Percentiles rank a stretch among this genome's conserved stretches.
Evolutionary conservation across 2,888 invertebrate species (phyloP).

Genomic region (Metalampra italica): DNA sequence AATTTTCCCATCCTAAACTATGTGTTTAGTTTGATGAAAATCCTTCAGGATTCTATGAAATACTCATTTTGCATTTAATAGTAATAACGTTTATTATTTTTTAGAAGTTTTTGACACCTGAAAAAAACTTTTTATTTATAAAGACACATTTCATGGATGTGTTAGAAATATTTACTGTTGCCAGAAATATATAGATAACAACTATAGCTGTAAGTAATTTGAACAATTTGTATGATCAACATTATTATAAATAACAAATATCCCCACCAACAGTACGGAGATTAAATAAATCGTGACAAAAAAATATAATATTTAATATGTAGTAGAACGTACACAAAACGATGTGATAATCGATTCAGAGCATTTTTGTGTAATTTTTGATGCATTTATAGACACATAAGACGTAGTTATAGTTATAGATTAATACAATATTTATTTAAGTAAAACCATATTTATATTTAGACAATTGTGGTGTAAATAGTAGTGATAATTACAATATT

Average conservation of each 20-base stretch:
- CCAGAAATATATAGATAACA: conserved; percentile 51
- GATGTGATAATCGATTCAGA: conserved; percentile 67
- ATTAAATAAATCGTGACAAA: conserved; percentile 2
- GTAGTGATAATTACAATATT: conserved; percentile 66
- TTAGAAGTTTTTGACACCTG: background rate
- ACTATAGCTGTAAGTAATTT: conserved; percentile 39
- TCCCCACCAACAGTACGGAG: conserved; percentile 43
- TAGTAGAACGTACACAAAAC: conserved; percentile 57
- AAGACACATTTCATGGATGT: conserved; percentile 7
- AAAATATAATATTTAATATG: conserved; percentile 23
- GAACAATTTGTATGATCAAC: conserved; percentile 13
- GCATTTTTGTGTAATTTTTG: conserved; percentile 56
- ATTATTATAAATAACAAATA: conserved; percentile 24
- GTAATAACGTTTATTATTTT: conserved; percentile 8
- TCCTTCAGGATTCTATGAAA: conserved; percentile 33
- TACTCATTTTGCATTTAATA: conserved; percentile 53
- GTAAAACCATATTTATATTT: conserved; percentile 57
- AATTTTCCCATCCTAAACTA: conserved; percentile 54
- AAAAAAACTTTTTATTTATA: background rate
- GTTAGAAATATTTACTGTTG: conserved; percentile 28
- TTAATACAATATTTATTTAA: conserved; percentile 28
- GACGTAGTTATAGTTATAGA: conserved; percentile 19
- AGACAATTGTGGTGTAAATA: conserved; percentile 65
- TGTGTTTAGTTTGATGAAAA: conserved; percentile 51
- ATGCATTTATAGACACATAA: conserved; percentile 58